Evolutionary conservation across 2,888 invertebrate species (phyloP), one percentile per base, ranked within the genome.

Genomic region (Tuta absoluta): DNA sequence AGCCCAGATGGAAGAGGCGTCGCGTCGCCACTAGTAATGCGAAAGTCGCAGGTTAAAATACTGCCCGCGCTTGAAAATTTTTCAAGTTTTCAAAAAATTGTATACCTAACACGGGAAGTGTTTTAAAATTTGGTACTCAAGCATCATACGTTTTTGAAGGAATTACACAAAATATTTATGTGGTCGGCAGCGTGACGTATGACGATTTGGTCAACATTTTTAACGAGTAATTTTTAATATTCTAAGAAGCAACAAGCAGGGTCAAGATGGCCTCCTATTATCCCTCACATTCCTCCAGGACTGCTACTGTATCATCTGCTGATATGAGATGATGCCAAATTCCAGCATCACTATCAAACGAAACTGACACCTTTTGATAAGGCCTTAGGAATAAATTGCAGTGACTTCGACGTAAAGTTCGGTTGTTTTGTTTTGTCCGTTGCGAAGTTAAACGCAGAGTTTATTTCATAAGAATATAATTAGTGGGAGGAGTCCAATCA

Each of bases 381-480:
- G 41, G 0, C 0, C 0, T 4, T 63, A 70, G 23, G 63, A 65
- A 62, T 63, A n/a, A n/a, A 24, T 45, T 45, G 8, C 11, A n/a
- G 2, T 33, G 33, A 17, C 1, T 1, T n/a, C 11, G 24, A 45
- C n/a, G 62, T 21, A 57, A 23, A 66, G 56, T 62, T 75, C 38
- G 0, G 72, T 64, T 70, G 53, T 76, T 80, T 65, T 23, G 59
- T 17, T 23, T 63, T 63, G 48, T 17, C 49, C 41, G 48, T 37
- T 41, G 28, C 67, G 70, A 75, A 81, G 84, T 88, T 87, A 87
- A 89, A 86, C 80, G 86, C 82, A 77, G 82, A 86, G 86, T 88
- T 90, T 88, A 89, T 89, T 87, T 86, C 86, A 83, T 89, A 90
- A 90, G 89, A 88, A 85, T 86, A 87, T 92, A 91, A 92, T 92